Evolutionary conservation across 1,140 invertebrate species (phyloP), one percentile per base, ranked within the genome.

Genomic region (Heliconius nattereri): DNA sequence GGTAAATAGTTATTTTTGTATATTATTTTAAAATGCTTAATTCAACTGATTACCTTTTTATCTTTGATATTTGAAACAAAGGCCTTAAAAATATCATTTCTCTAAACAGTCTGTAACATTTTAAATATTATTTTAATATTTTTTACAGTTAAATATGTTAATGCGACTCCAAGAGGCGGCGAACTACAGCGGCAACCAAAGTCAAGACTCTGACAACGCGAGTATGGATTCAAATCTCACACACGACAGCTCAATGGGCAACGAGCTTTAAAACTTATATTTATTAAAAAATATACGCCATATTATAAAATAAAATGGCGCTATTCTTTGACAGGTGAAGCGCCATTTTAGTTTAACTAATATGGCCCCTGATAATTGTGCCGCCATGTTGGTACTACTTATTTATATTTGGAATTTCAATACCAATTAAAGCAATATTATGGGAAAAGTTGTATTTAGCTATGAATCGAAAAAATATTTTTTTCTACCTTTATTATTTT

Each of bases 141-240:
- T 57, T 73, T 96, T 95, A 2, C 94, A 98, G 97, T 95, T 99
- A 80, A 99, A 98, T 86, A 99, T 99, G 98, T 91, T 99, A 87
- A 98, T 98, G 98, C 96, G 98, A 81, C 96, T 99, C 71, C 98
- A 99, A 95, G 98, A 99, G 95, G 98, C 98, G 19, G 98, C 98
- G 72, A 98, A 98, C 95, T 98, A 98, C 93, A 97, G 97, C 81
- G 97, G 97, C 89, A 97, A 97, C 75, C 97, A 97, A 93, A 97
- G 96, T 85, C 97, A 98, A 88, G 97, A 98, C 89, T 97, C 96
- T 0, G 97, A 98, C 87, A 97, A 97, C 81, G 97, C 97, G 35
- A 98, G 96, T 88, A 91, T 97, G 84, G 97, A 97, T 89, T 97
- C 96, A 57, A 96, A 96, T 94, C 93, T 96, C 81, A 96, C 96